Evolutionary conservation across 2,888 invertebrate genomes (phyloP), one percentile per base, ranked within the genome.

Genomic region (Tortrix viridana): DNA sequence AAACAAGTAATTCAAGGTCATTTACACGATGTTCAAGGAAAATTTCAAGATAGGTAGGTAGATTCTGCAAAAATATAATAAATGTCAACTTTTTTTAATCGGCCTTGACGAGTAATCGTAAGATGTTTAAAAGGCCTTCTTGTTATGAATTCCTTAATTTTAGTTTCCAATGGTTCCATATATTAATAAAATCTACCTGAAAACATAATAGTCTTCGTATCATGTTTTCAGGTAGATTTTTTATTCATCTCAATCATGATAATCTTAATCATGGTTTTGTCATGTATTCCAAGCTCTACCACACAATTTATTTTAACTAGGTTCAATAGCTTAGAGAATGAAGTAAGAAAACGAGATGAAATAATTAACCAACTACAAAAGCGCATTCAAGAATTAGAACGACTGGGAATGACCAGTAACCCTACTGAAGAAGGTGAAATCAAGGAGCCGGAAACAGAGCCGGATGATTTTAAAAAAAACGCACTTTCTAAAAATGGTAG

Each of bases 1-100:
- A 96, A 96, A 81, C 95, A 96, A 81, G 95, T 97, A 52, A 96
- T 97, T 85, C 96, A 96, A 84, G 94, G 94, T 20, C 95, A 95
- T 82, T 88, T 95, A 67, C 94, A 94, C 71, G 95, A 95, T 63
- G 94, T 95, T 70, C 95, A 95, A 81, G 94, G 93, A 58, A 95
- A 95, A 81, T 95, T 95, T 83, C 95, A 95, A 77, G 93, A 94
- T 71, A 93, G 92, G 92, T 92, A 77, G 71, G n/a, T n/a, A n/a
- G n/a, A n/a, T n/a, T 65, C 5, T 44, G 16, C 1, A 16, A 32
- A 38, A 32, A 23, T 43, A 14, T 16, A 41, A 44, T 16, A 43
- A 18, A 18, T 5, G 7, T 7, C 9, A 44, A 44, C 7, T n/a
- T 41, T 41, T 41, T 3, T 3, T 14, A n/a, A 41, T 12, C 32